Base-by-base conservation (phyloP, 2,113 vertebrate species). In the Ancistrus triradiatus region DNA sequence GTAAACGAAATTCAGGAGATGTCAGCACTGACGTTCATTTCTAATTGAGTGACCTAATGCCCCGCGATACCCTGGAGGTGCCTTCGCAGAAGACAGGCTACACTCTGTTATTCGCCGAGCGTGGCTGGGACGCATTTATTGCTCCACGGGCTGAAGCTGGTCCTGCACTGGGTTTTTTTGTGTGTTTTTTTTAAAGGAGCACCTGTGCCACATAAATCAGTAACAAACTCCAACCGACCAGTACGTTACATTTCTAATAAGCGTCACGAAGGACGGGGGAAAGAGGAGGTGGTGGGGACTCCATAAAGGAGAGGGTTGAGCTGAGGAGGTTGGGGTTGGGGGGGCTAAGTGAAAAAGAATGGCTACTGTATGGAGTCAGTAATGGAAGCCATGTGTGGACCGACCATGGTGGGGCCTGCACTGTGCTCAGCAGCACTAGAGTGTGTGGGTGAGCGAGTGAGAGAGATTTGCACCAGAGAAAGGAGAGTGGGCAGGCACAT, bases 351-450 rank as follows among this genome's bases (percentile, higher is more conserved):
- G 88, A 91, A 93, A 91, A 93, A 92, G 90, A 94, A 96, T 91
- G 89, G 91, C 89, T 89, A 74, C 61, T 89, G 89, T 87, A 88
- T 89, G 87, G 80, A 44, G 77, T 74, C 77, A 78, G 82, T 95
- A 94, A 97, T 93, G 88, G 83, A 85, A 89, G 88, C 91, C 94
- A 98, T 91, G 92, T 97, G 95, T 91, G 88, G 82, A 33, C 79
- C 83, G 83, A 76, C 74, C 77, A 84, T 85, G 86, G 81, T 68
- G 55, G 77, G 72, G 75, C 71, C 59, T 38, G 14, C 10, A 9
- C 33, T 60, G 49, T 42, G 66, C 10, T 42, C 24, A 19, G 37
- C 18, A 24, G 37, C 13, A 7, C 65, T 48, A 35, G 69, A 2
- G 67, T 3, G 14, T 10, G 51, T 13, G 67, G n/a, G 31, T 63